phyloP scores from a whole-genome alignment of 2,797 vertebrate genomes.

The Cuculus canorus region DNA sequence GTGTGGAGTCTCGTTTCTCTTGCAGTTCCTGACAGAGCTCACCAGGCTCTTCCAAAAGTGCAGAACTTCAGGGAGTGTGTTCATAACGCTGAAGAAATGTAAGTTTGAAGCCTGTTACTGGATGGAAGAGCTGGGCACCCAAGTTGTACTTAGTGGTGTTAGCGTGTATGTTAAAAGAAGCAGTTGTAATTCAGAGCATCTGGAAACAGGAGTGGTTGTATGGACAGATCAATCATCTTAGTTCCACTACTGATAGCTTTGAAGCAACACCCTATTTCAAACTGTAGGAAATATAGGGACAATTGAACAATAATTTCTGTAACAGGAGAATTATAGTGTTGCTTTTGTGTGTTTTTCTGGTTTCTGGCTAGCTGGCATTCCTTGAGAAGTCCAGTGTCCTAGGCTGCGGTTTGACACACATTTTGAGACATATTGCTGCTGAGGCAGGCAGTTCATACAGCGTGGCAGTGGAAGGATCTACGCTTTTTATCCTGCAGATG shows the following conservation, averaged over 20 bases:
- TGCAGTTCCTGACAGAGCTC: conserved; percentile 79
- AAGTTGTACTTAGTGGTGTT: neutral
- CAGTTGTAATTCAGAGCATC: neutral
- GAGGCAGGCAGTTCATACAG: neutral
- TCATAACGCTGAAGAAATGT: conserved; percentile 94
- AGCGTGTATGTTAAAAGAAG: fast-evolving
- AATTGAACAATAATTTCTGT: neutral
- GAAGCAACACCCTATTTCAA: neutral
- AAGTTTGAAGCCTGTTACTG: neutral
- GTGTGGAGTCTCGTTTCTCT: neutral
- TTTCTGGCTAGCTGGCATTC: neutral
- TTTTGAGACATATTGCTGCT: neutral
- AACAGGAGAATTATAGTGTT: neutral
- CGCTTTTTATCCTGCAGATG: neutral
- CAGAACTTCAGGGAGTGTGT: conserved; percentile 89
- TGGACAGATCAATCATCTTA: fast-evolving
- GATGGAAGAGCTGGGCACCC: fast-evolving
- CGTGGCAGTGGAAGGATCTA: fast-evolving
- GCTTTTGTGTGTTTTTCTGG: neutral
- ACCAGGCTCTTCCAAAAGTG: conserved; percentile 96
- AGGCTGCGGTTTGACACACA: neutral
- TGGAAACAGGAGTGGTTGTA: fast-evolving
- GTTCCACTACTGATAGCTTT: neutral
- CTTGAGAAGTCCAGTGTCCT: neutral
- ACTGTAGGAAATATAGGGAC: neutral